A percentile compares a stretch with the other conserved stretches of the same genome.
These are phyloP conservation scores for Petromus typicus DNA, from an alignment of 2,113 vertebrate genomes.

Conservation along the genomic window DNA sequence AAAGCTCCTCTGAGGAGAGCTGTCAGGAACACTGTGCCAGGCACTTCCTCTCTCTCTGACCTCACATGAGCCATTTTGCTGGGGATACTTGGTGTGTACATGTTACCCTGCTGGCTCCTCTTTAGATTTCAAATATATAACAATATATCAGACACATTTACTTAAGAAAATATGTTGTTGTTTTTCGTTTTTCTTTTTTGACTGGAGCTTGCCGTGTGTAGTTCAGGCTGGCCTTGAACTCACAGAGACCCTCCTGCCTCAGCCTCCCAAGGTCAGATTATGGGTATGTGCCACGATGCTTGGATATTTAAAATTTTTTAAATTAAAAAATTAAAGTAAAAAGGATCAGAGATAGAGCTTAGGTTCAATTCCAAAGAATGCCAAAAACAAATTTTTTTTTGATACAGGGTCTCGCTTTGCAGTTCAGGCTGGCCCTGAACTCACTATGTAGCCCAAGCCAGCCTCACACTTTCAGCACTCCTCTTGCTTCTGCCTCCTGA, in stretches of 20 bases:
- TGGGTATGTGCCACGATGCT: neutral
- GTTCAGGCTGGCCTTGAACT: neutral
- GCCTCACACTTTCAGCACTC: no score
- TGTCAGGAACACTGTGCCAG: neutral
- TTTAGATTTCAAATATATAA: neutral
- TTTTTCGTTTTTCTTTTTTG: neutral
- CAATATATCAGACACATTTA: neutral
- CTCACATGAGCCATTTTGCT: neutral
- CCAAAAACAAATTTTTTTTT: neutral
- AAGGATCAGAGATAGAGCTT: neutral
- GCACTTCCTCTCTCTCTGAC: neutral
- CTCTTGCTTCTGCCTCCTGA: no score
- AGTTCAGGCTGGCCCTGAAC: no score
- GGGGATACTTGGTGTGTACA: neutral
- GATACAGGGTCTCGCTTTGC: no score
- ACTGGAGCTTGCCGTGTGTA: neutral
- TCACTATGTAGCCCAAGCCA: no score
- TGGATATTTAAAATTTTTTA: neutral
- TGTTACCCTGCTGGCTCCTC: neutral
- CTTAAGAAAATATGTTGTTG: neutral
- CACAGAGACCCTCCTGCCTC: neutral
- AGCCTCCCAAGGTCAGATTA: neutral
- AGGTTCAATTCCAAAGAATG: neutral
- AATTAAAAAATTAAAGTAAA: neutral
- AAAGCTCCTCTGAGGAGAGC: neutral